phyloP scores from a whole-genome alignment of 2,888 invertebrate species.

The Dasysyrphus tricinctus region DNA sequence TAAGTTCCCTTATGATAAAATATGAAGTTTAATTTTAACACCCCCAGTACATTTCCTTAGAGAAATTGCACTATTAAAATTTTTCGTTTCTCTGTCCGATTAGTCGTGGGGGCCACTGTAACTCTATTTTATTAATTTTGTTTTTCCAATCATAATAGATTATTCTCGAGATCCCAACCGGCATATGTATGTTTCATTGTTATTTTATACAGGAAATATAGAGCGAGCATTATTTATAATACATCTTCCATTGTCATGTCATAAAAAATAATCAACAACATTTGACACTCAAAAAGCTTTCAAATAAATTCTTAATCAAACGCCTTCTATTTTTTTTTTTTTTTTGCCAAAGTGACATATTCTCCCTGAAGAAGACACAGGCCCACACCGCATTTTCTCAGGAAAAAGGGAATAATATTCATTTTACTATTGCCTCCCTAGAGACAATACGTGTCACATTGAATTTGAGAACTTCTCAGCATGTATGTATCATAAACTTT shows the following conservation, averaged over 20 bases:
- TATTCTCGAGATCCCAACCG: neutral
- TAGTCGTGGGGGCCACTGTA: too few species aligned
- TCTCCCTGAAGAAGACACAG: neutral
- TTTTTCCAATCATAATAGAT: neutral
- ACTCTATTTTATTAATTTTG: neutral
- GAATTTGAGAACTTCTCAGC: slow-evolving; percentile 26
- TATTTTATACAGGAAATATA: neutral
- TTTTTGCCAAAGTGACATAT: neutral
- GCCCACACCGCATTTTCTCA: neutral
- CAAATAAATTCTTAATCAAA: slow-evolving; percentile 24
- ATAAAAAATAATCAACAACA: slow-evolving; percentile 23
- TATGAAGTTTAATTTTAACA: too few species aligned
- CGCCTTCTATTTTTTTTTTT: too few species aligned
- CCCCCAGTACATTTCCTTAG: too few species aligned
- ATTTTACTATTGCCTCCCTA: neutral
- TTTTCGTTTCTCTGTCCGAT: too few species aligned
- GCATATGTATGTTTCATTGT: neutral
- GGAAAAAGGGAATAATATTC: neutral
- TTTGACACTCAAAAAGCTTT: slow-evolving; percentile 42
- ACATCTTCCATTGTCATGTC: slow-evolving; percentile 12
- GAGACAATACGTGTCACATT: slow-evolving; percentile 35
- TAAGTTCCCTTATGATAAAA: too few species aligned
- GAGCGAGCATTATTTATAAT: neutral
- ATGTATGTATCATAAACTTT: slow-evolving; percentile 41
- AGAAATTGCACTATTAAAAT: too few species aligned